Conservation (phyloP, 2,888 invertebrate species). For the Dexiosoma caninum region DNA sequence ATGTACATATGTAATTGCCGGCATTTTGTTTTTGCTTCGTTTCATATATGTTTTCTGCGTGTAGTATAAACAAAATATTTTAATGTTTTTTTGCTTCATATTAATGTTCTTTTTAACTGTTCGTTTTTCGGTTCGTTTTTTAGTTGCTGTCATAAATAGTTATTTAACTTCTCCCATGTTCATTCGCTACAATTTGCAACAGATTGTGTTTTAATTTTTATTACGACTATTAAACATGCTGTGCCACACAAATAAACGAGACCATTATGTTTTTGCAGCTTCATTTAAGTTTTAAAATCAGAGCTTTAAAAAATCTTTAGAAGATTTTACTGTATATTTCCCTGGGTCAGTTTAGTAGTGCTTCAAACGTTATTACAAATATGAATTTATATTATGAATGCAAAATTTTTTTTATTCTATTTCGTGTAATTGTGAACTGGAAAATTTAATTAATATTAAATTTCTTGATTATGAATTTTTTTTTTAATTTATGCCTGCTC, state of each 20-base stretch:
- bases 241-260: conserved; percentile 15
- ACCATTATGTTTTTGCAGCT: not conserved
- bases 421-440: too few species aligned
- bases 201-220: conserved; percentile 46
- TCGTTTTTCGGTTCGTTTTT: not conserved
- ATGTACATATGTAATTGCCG: too few species aligned
- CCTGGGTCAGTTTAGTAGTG: too few species aligned
- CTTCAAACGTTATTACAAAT: too few species aligned
- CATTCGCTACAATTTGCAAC: conserved; percentile 25
- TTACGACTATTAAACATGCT: conserved; percentile 48
- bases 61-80: not conserved
- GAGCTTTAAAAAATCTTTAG: not conserved
- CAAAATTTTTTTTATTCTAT: too few species aligned
- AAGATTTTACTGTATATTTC: too few species aligned
- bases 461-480: too few species aligned
- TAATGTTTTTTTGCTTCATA: not conserved
- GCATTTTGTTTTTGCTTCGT: not conserved
- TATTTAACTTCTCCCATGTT: conserved; percentile 26
- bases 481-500: too few species aligned
- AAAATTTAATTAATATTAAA: too few species aligned
- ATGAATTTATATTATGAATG: too few species aligned
- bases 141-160: conserved; percentile 6
- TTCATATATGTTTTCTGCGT: not conserved
- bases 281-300: not conserved
- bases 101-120: conserved; percentile 34